A percentile compares a stretch with the other conserved stretches of the same genome.
Conservation (phyloP, 2,113 vertebrate genomes). For the Leptobrachium ailaonicum region DNA sequence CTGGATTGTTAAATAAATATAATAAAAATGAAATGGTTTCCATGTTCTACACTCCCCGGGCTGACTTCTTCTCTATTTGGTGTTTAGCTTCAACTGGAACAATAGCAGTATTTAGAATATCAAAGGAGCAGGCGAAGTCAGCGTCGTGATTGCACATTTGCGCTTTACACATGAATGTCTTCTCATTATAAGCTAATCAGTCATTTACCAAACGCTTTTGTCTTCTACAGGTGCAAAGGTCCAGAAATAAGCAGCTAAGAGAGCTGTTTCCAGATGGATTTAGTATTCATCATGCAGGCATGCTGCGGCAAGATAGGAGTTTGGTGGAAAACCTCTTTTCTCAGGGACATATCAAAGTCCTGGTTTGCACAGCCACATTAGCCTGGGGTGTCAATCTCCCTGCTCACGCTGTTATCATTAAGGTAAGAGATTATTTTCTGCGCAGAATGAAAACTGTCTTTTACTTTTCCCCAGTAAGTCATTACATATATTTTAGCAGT, state of each 20-base stretch:
- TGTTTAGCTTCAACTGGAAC: conserved; percentile 26
- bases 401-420: conserved; percentile 98
- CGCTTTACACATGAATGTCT: conserved; percentile 43
- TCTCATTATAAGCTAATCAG: conserved; percentile 47
- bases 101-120: conserved; percentile 46
- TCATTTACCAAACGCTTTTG: conserved; percentile 49
- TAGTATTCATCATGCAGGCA: conserved; percentile 95
- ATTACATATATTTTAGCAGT: conserved; percentile 27
- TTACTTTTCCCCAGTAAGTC: conserved; percentile 16
- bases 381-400: conserved; percentile 99
- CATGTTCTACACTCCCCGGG: conserved; percentile 7
- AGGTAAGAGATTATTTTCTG: conserved; percentile 72
- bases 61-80: conserved; percentile 19
- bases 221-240: conserved; percentile 83
- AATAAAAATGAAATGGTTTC: background rate
- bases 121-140: conserved; percentile 30
- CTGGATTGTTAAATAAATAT: background rate
- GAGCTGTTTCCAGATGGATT: conserved; percentile 96
- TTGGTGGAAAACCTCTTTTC: conserved; percentile 95
- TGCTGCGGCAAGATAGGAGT: conserved; percentile 90
- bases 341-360: conserved; percentile 87
- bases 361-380: conserved; percentile 92
- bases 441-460: conserved; percentile 43
- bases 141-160: conserved; percentile 41
- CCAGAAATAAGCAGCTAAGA: conserved; percentile 94